Evolutionary conservation across 1,140 invertebrate species (phyloP), one percentile per base, ranked within the genome.

Genomic region (Achroia grisella): DNA sequence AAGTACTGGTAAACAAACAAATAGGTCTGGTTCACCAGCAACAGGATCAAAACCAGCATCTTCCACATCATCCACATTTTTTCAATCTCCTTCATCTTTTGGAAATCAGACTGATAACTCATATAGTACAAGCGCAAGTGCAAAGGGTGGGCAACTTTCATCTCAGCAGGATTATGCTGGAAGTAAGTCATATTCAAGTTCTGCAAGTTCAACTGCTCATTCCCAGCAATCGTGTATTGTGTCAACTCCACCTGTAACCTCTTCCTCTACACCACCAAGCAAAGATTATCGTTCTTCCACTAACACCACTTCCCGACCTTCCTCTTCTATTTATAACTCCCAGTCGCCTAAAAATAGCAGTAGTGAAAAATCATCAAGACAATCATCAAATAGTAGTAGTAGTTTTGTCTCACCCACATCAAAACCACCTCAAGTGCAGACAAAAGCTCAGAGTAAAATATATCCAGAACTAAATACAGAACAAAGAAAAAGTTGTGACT

Each of bases 221-320:
- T 80, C 79, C 39, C 90, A 92, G 63, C 90, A 91, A 73, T 91
- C 91, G 11, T 92, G 91, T 71, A 92, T 93, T 42, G 91, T 92
- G 35, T 90, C 91, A 45, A 89, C 90, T 51, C 87, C 90, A 41
- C 87, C 90, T 17, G 83, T 87, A 15, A 81, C 79, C 36, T 72
- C 71, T 31, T 87, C 83, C 44, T 55, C 79, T 27, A 87, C 88
- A 27, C 81, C 87, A 47, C 71, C 86, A 41, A 85, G 80, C 29
- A 91, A 91, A 78, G 90, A 91, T 34, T 91, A 89, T 51, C 83
- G 90, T 42, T 82, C 89, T 48, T 83, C 89, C 63, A 62, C 70
- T 30, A 71, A 62, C 42, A 70, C 71, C 55, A 27, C 72, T 35
- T 62, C 81, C 46, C 67, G 82, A 62, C 51, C 84, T 52, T 57